Evolutionary conservation across 2,797 vertebrate genomes (phyloP).

Genomic region (Melanotaenia pygmaea): DNA sequence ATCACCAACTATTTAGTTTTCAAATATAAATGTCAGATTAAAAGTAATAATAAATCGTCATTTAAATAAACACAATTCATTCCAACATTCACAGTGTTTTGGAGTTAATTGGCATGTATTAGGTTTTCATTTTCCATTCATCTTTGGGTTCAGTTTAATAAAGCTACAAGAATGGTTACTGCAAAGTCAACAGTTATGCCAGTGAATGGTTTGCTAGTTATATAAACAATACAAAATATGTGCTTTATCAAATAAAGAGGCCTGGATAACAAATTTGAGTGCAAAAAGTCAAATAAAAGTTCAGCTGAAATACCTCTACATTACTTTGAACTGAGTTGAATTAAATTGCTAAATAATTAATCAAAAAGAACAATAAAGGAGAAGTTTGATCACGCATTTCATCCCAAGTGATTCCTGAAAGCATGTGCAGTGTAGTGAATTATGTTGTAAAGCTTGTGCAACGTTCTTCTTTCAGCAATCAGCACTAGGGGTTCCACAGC

Average conservation of each 20-base stretch:
- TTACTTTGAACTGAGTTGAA: not conserved
- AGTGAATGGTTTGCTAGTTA: conserved; percentile 17
- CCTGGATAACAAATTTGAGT: not conserved
- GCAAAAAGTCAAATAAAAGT: conserved; percentile 11
- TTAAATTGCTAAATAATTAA: too few relatives aligned
- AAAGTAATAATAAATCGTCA: not conserved
- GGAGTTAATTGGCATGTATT: not conserved
- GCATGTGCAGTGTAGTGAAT: not conserved
- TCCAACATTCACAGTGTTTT: not conserved
- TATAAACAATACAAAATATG: conserved; percentile 24
- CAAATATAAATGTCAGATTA: not conserved
- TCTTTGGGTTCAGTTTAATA: not conserved
- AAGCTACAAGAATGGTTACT: conserved; percentile 2
- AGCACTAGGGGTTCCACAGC: not conserved
- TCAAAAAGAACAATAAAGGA: too few relatives aligned
- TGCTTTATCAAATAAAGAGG: conserved; percentile 11
- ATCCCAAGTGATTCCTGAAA: too few relatives aligned
- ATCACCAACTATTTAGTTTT: conserved; percentile 2
- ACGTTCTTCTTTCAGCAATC: not conserved
- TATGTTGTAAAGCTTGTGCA: not conserved
- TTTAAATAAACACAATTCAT: not conserved
- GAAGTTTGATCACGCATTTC: too few relatives aligned
- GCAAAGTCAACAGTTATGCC: conserved; percentile 10
- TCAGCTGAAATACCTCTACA: not conserved
- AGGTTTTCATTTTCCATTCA: not conserved